Base-by-base conservation (phyloP, 2,888 invertebrate genomes). In the Synergus japonicus region DNA sequence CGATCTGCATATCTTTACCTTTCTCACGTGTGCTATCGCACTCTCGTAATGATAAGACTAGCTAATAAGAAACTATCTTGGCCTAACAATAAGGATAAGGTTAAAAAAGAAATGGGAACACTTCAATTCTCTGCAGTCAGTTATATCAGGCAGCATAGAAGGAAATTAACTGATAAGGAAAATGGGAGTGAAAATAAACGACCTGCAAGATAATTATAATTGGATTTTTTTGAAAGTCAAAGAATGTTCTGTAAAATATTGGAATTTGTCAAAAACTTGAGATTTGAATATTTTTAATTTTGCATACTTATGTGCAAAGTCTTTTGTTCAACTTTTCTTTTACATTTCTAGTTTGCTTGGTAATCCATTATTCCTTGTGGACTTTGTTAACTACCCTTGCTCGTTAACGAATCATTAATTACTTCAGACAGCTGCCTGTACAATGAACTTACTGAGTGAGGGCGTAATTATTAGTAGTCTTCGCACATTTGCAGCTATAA, bases 1-100 rank as follows among this genome's bases (percentile, higher is more conserved):
- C 41, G 10, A 65, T 76, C 78, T 78, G 79, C 76, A 65, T 82
- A 67, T 63, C 22, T 60, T 76, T 13, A 69, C 49, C 29, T 46
- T n/a, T 18, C 3, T 29, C 43, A 9, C 22, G 12, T n/a, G n/a
- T 15, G 54, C n/a, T 37, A 63, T 58, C 22, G 22, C 58, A 60
- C 22, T 60, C 22, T 60, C 2, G 13, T 66, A 66, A 44, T 41
- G 65, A 78, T 65, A 77, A 78, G 41, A 60, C 46, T 63, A 43
- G 9, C 10, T 73, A 54, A 73, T 73, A 49, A 54, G 37, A 54
- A 73, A 54, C 73, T 41, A 54, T 54, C 29, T 73, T 37, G 29
- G 49, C 37, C 46, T 29, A 29, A 29, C 22, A 29, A 29, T 46
- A 12, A 18, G 43, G n/a, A 43, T 66, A 54, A 54, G 22, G 60